These are phyloP conservation scores for Timema cristinae DNA, from an alignment of 2,888 invertebrate genomes.

Conservation along the genomic window DNA sequence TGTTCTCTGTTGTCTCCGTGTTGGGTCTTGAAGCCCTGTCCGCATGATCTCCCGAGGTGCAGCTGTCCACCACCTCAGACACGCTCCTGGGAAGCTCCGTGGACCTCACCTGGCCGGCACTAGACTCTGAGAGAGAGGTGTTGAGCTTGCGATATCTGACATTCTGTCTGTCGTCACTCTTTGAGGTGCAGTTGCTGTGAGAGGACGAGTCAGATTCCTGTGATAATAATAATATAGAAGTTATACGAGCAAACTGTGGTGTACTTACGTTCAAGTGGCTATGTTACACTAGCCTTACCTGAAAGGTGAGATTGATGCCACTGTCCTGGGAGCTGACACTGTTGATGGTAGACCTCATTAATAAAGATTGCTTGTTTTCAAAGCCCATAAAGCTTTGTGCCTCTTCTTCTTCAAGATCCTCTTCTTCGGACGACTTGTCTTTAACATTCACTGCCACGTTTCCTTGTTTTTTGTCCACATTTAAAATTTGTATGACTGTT, in stretches of 20 bases:
- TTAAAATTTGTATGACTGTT: constrained; percentile 46
- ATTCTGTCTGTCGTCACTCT: constrained; percentile 16
- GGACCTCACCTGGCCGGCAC: constrained; percentile 23
- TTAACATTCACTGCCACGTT: neutral
- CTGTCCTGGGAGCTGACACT: constrained; percentile 69
- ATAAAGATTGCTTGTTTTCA: constrained; percentile 48
- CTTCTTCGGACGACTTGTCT: constrained; percentile 35
- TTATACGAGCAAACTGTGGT: too few species aligned
- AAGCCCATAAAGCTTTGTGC: constrained; percentile 48
- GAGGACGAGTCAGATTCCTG: constrained; percentile 52
- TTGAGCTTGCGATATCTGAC: constrained; percentile 21
- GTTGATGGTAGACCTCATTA: constrained; percentile 61
- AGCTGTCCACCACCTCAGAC: neutral
- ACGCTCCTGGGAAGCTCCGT: neutral
- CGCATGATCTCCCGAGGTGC: neutral
- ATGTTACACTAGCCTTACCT: constrained; percentile 34
- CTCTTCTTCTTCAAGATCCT: constrained; percentile 52
- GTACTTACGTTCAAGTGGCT: too few species aligned
- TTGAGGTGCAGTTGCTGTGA: constrained; percentile 15
- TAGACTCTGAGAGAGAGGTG: constrained; percentile 18
- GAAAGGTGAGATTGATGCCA: constrained; percentile 70
- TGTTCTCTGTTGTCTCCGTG: neutral
- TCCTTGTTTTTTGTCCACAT: constrained; percentile 10
- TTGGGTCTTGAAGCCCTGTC: neutral
- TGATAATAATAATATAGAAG: too few species aligned